Evolutionary conservation across 37 sponge, comb jelly and placozoan species (phyloP).

Genomic region (Aphrocallistes beatrix): DNA sequence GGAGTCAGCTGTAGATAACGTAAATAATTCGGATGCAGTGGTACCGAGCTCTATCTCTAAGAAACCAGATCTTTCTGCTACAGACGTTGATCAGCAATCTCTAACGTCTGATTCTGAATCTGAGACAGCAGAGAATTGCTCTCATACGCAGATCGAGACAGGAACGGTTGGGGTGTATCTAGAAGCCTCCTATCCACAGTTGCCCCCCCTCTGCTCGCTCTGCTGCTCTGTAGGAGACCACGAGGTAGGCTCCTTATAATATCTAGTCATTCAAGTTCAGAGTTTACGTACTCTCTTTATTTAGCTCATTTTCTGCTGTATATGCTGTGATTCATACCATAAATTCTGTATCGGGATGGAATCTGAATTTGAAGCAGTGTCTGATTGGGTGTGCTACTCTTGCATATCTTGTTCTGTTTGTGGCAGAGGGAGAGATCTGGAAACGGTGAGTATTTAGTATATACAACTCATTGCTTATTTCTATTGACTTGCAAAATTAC

Average conservation of each 20-base stretch:
- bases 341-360: background rate
- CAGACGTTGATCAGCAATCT: too few relatives aligned
- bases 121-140: too few relatives aligned
- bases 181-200: constrained; percentile 5
- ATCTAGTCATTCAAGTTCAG: background rate
- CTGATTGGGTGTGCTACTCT: background rate
- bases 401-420: background rate
- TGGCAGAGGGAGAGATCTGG: background rate
- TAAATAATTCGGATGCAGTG: too few relatives aligned
- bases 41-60: too few relatives aligned
- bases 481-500: too few relatives aligned
- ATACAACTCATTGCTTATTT: too few relatives aligned
- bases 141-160: background rate
- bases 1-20: too few relatives aligned
- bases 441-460: background rate
- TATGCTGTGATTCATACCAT: background rate
- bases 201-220: background rate
- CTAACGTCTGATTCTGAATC: too few relatives aligned
- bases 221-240: background rate
- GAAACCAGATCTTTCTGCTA: too few relatives aligned
- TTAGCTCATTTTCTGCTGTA: background rate
- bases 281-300: background rate
- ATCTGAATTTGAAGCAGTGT: background rate
- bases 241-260: background rate
- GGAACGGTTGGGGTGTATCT: background rate